phyloP scores from a whole-genome alignment of 2,113 vertebrate species.

The Ivindomyrus marchei region DNA sequence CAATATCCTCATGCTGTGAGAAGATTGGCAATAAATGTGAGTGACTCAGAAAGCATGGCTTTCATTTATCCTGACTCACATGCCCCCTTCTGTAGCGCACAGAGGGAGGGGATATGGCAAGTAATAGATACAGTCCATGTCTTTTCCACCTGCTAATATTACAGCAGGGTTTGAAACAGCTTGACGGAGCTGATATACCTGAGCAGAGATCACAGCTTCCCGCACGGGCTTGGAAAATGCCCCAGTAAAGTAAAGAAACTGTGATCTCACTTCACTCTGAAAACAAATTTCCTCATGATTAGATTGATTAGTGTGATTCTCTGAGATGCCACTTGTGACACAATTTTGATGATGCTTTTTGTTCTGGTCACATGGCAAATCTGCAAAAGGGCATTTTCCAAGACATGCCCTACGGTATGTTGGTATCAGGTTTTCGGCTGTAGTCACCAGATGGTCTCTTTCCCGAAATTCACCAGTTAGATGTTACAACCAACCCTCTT shows the following conservation, averaged over 20 bases:
- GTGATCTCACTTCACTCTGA: not conserved
- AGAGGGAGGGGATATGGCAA: not conserved
- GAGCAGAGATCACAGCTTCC: not conserved
- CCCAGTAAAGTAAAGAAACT: not conserved
- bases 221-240: not conserved
- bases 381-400: not conserved
- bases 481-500: not conserved
- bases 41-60: conserved; percentile 6
- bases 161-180: not conserved
- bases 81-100: not conserved
- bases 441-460: not conserved
- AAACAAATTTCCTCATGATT: not conserved
- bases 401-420: not conserved
- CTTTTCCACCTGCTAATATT: not conserved
- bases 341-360: not conserved
- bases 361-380: not conserved
- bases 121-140: not conserved
- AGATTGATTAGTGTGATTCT: not conserved
- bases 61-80: not conserved
- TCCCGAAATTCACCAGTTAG: not conserved
- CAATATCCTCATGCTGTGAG: not conserved
- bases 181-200: not conserved
- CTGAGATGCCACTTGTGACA: not conserved
- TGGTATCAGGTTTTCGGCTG: not conserved
- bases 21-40: not conserved